Base-by-base conservation (phyloP, 2,888 invertebrate species). In the Hypena proboscidalis region DNA sequence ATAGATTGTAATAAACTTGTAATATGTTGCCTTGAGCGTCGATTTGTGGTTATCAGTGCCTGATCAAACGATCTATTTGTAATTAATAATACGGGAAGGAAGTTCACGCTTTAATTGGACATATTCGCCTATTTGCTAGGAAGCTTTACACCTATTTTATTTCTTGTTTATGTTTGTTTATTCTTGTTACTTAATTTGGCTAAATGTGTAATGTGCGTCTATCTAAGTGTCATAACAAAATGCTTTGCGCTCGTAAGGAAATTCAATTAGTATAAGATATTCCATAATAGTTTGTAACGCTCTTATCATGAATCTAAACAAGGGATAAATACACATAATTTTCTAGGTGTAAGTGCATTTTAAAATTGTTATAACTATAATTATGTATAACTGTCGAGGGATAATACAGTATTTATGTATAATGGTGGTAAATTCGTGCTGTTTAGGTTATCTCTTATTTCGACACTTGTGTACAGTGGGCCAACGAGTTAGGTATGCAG, bases 291-390 rank as follows among this genome's bases (percentile, higher is more conserved):
- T 43, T 39, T 58, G 41, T 44, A 35, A 63, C 61, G 51, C 48
- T 51, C 29, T 71, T 68, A 68, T 67, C 70, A 72, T 71, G 68
- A 70, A 76, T 67, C 58, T 73, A 75, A 75, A 80, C 78, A 82
- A 82, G 76, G 77, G 76, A 77, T n/a, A n/a, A n/a, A n/a, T n/a
- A 62, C 62, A n/a, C 41, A 41, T 62, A 39, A 55, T 54, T 59
- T 53, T 23, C 53, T 67, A 73, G 68, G 56, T 58, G 37, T 72
- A 74, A 75, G 71, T 58, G 53, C 63, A 62, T 70, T 71, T 67
- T 55, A 44, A 66, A 59, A 56, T 33, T 47, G 37, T 58, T 58
- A 54, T 35, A 47, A n/a, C n/a, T n/a, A n/a, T n/a, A n/a, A n/a
- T n/a, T n/a, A n/a, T n/a, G n/a, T n/a, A n/a, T n/a, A n/a, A n/a